Conservation (phyloP, 2,888 invertebrate genomes). For the Dascillus cervinus region DNA sequence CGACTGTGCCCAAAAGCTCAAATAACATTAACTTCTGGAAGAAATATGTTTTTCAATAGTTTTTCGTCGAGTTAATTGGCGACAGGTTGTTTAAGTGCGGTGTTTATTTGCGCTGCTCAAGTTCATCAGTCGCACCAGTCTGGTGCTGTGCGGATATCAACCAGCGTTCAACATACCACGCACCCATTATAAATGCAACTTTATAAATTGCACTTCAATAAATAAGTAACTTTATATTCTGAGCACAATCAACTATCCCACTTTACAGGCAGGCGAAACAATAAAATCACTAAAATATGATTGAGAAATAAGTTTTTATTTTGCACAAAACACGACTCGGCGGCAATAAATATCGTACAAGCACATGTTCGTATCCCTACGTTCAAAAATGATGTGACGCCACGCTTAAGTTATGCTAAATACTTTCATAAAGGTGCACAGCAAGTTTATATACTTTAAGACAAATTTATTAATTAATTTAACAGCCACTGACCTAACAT, state of each 20-base stretch:
- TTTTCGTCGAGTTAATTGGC: too few species aligned
- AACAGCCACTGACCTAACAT: too few species aligned
- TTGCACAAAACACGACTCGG: conserved; percentile 35
- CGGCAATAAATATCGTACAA: conserved; percentile 36
- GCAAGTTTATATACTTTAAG: too few species aligned
- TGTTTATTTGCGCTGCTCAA: conserved; percentile 19
- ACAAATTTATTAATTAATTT: too few species aligned
- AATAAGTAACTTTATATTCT: conserved; percentile 45
- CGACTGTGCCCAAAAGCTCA: too few species aligned
- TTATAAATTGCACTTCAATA: conserved; percentile 44
- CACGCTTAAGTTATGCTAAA: conserved; percentile 31
- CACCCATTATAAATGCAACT: conserved; percentile 41
- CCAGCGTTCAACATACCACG: conserved; percentile 30
- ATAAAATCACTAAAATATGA: conserved; percentile 46
- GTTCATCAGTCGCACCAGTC: conserved; percentile 23
- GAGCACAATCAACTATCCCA: conserved; percentile 43
- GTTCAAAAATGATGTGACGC: conserved; percentile 26
- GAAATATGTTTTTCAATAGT: too few species aligned
- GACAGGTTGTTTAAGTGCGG: too few species aligned
- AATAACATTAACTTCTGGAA: too few species aligned
- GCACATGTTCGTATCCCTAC: conserved; percentile 31
- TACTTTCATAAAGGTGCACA: conserved; percentile 27
- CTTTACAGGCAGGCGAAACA: conserved; percentile 43
- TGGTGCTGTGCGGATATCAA: conserved; percentile 17
- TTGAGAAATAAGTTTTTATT: conserved; percentile 42